phyloP scores from a whole-genome alignment of 2,888 invertebrate genomes.

The Rhyacophila evoluta region DNA sequence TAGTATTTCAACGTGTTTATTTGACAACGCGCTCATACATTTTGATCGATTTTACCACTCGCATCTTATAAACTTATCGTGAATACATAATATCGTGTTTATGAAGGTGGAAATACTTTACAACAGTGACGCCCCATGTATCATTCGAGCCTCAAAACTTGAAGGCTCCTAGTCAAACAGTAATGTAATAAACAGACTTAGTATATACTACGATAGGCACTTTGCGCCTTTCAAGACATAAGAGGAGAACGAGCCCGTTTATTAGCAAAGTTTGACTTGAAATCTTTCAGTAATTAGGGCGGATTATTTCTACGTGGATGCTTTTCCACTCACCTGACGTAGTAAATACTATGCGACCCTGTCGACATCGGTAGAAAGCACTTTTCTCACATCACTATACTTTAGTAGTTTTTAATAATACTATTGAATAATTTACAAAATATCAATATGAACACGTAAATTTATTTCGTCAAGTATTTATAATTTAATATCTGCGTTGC shows the following conservation, averaged over 20 bases:
- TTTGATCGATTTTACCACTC: neutral
- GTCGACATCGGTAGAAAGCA: neutral
- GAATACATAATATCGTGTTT: conserved; percentile 3
- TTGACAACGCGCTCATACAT: neutral
- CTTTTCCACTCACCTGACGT: conserved; percentile 44
- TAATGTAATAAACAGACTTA: conserved; percentile 51
- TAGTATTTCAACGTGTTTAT: too few species aligned
- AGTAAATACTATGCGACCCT: conserved; percentile 42
- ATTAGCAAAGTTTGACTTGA: conserved; percentile 55
- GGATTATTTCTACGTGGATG: conserved; percentile 51
- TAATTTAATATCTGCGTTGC: too few species aligned
- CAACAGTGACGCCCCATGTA: conserved; percentile 37
- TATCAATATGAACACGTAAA: too few species aligned
- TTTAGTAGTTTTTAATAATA: too few species aligned
- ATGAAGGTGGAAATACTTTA: conserved; percentile 27
- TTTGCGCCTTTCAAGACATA: conserved; percentile 49
- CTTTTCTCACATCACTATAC: neutral
- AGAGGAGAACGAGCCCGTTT: conserved; percentile 51
- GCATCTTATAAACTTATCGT: neutral
- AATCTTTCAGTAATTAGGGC: conserved; percentile 55
- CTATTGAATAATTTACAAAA: too few species aligned
- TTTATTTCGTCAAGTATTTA: too few species aligned
- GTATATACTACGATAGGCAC: conserved; percentile 52
- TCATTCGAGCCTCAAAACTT: conserved; percentile 43
- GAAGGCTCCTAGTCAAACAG: conserved; percentile 42